These are phyloP conservation scores for Chloebia gouldiae DNA, from an alignment of 2,113 vertebrate species.

Conservation along the genomic window DNA sequence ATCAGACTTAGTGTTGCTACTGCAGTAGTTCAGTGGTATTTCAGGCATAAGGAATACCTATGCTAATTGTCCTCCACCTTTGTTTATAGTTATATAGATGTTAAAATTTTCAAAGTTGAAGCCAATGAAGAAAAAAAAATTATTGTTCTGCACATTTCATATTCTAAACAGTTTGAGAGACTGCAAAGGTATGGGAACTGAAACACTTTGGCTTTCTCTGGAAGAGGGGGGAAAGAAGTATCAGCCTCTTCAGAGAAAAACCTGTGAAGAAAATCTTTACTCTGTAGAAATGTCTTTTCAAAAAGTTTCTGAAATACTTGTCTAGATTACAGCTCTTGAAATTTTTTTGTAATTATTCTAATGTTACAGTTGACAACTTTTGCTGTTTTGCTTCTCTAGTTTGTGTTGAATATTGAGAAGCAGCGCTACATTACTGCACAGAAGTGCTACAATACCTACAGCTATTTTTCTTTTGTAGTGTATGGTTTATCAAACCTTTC, in stretches of 20 bases:
- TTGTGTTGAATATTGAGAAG: background rate
- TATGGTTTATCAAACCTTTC: background rate
- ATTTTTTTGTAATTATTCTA: background rate
- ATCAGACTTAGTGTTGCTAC: background rate
- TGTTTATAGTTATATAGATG: background rate
- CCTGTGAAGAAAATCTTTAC: background rate
- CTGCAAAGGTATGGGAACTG: background rate
- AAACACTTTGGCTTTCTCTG: background rate
- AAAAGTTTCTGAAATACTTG: background rate
- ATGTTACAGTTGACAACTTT: background rate
- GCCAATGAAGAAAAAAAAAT: background rate
- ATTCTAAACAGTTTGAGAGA: background rate
- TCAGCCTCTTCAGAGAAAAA: background rate
- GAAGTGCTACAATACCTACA: background rate
- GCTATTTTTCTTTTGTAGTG: background rate
- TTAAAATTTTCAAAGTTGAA: background rate
- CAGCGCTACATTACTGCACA: background rate
- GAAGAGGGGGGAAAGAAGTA: rapidly evolving
- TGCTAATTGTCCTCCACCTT: background rate
- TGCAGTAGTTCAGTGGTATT: background rate
- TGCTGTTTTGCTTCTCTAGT: background rate
- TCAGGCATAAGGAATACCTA: background rate
- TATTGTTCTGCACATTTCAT: background rate
- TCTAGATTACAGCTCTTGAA: background rate
- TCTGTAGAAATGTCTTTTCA: background rate